Percentiles rank a stretch among this genome's conserved stretches.
Evolutionary conservation across 92 coral and sea anemone genomes (phyloP).

Genomic region (Epizoanthus fatuus): DNA sequence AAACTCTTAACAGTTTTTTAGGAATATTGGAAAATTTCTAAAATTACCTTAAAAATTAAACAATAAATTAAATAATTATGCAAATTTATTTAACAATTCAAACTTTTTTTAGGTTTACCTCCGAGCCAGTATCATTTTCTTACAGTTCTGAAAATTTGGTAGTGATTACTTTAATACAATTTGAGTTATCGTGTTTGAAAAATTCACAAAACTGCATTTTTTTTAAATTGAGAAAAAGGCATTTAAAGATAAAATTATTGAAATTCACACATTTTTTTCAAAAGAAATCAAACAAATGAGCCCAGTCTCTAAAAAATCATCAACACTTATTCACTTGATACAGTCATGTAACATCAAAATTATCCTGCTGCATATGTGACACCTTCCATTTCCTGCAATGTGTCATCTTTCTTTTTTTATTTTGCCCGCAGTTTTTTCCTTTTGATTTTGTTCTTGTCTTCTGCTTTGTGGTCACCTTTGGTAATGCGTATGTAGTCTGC

Average conservation of each 20-base stretch:
- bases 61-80: not conserved
- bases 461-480: conserved; percentile 36
- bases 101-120: conserved; percentile 8
- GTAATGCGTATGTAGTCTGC: conserved; percentile 24
- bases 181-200: conserved; percentile 51
- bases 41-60: not conserved
- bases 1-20: not conserved
- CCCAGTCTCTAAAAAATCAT: not conserved
- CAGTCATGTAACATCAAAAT: conserved; percentile 19
- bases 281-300: not conserved
- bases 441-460: conserved; percentile 37
- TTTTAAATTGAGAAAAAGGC: conserved; percentile 1
- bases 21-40: not conserved
- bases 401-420: conserved; percentile 6
- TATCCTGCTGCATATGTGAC: conserved; percentile 46
- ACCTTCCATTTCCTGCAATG: conserved; percentile 21
- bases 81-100: not conserved
- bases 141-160: conserved; percentile 34
- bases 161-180: conserved; percentile 18
- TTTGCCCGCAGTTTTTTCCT: conserved; percentile 2
- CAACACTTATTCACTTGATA: not conserved
- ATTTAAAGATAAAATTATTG: not conserved
- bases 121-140: conserved; percentile 1
- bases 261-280: not conserved
- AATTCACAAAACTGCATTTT: not conserved